Evolutionary conservation across 2,797 vertebrate genomes (phyloP).

Genomic region (Columba guinea): DNA sequence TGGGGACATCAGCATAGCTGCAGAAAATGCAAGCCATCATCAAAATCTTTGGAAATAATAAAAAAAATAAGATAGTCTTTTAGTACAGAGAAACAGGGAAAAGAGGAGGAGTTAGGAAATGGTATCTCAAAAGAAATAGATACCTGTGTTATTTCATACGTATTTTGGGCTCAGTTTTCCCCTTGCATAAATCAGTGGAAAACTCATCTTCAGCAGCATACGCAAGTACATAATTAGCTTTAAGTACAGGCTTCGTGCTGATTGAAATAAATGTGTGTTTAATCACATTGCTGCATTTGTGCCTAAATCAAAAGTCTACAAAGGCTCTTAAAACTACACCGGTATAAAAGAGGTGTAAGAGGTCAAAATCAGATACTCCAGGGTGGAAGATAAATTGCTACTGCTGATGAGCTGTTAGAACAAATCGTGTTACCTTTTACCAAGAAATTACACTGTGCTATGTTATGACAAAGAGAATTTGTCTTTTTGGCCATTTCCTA

Average conservation of each 20-base stretch:
- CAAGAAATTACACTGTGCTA: not conserved
- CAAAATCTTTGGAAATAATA: not conserved
- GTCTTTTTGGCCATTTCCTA: not conserved
- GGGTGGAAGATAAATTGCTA: not conserved
- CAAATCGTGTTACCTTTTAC: not conserved
- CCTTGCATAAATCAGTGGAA: not conserved
- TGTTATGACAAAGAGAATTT: not conserved
- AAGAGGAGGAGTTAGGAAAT: not conserved
- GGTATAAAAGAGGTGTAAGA: not conserved
- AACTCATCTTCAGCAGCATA: conserved; percentile 7
- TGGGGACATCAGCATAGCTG: not conserved
- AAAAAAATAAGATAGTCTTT: not conserved
- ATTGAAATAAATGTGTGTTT: not conserved
- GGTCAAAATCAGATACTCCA: not conserved
- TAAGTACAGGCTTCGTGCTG: conserved; percentile 29
- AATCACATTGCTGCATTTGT: conserved; percentile 12
- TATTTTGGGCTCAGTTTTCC: not conserved
- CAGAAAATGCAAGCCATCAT: not conserved
- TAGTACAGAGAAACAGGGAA: not conserved
- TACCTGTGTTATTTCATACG: not conserved
- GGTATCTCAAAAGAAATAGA: not conserved
- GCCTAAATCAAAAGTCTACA: not conserved
- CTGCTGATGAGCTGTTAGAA: not conserved
- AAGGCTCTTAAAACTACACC: not conserved
- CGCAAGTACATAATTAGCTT: conserved; percentile 36